phyloP scores from a whole-genome alignment of 92 coral and sea anemone species.

The Phenganax marumi region DNA sequence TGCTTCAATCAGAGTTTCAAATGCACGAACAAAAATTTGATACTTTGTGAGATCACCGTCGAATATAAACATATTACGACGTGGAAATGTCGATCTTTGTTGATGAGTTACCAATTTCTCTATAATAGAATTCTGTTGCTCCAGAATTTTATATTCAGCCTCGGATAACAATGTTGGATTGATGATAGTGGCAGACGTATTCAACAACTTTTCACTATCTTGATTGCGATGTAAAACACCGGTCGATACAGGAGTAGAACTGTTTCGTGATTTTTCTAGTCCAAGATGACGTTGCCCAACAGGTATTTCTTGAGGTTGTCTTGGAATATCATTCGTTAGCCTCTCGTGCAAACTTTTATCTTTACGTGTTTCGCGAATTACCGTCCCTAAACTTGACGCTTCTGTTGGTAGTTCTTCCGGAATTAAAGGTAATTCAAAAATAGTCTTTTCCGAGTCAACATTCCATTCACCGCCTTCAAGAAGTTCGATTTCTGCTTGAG shows the following conservation, averaged over 20 bases:
- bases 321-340: too few relatives aligned
- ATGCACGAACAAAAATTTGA: conserved; percentile 28
- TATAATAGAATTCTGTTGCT: background rate
- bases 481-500: background rate
- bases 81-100: conserved; percentile 7
- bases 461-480: background rate
- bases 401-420: too few relatives aligned
- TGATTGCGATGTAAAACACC: background rate
- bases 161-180: background rate
- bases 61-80: conserved; percentile 13
- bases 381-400: too few relatives aligned
- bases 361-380: too few relatives aligned
- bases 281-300: background rate
- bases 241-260: background rate
- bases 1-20: conserved; percentile 7
- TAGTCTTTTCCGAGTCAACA: too few relatives aligned
- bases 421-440: too few relatives aligned
- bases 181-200: background rate
- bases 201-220: background rate
- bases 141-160: background rate
- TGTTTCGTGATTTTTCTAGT: background rate
- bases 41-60: conserved; percentile 25
- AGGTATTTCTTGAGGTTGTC: background rate
- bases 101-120: conserved; percentile 14
- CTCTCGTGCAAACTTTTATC: too few relatives aligned